A percentile compares a stretch with the other conserved stretches of the same genome.
phyloP scores from a whole-genome alignment of 1,140 invertebrate species.

The Zaprionus inermis region DNA sequence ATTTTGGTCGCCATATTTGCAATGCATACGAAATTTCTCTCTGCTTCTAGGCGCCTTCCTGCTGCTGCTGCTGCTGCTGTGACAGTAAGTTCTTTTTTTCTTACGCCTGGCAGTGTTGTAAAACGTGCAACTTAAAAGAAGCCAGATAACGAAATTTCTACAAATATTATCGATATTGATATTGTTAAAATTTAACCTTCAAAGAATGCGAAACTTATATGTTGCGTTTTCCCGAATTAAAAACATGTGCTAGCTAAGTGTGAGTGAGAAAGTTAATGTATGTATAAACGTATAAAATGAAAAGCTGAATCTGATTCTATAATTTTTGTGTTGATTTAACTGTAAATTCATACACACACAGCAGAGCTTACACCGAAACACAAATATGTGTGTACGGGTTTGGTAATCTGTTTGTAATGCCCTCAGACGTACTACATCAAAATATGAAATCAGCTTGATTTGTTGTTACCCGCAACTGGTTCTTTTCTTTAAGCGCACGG shows the following conservation, averaged over 20 bases:
- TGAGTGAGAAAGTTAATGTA: neutral
- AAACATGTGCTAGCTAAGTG: neutral
- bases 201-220: neutral
- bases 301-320: neutral
- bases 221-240: neutral
- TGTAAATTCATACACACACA: conserved; percentile 14
- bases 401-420: conserved; percentile 25
- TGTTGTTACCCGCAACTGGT: conserved; percentile 26
- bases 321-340: neutral
- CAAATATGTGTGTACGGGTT: neutral
- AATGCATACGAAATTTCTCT: conserved; percentile 1
- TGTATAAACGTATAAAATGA: neutral
- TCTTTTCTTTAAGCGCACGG: conserved; percentile 14
- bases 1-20: conserved; percentile 49
- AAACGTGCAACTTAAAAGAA: conserved; percentile 2
- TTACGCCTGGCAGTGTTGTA: conserved; percentile 18
- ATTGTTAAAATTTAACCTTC: neutral
- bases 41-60: too few relatives aligned
- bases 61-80: neutral
- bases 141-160: conserved; percentile 1
- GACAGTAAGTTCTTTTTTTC: neutral
- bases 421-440: conserved; percentile 19
- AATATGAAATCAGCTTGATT: conserved; percentile 36
- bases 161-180: neutral
- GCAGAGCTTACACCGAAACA: neutral